Base-by-base conservation (phyloP, 2,888 invertebrate genomes). In the Cotesia congregata region DNA sequence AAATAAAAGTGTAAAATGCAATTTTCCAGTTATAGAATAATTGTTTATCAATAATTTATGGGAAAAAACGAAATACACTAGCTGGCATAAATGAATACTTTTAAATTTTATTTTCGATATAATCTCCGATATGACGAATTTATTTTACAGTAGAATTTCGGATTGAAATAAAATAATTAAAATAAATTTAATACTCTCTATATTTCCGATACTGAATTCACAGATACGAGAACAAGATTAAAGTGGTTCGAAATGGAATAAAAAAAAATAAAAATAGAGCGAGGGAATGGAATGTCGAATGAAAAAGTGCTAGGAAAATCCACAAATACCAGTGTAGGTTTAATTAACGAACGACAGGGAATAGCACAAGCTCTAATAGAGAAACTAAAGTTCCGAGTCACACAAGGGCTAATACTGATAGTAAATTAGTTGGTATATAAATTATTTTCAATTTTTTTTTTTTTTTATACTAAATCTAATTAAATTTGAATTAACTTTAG, bases 341-440 rank as follows among this genome's bases (percentile, higher is more conserved):
- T 78, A 78, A 78, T 78, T 76, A 76, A 78, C 76, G 78, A 50
- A 67, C 7, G 71, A 17, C 15, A 67, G 38, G 67, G 71, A 74
- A 67, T 6, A 50, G 30, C 38, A 60, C 59, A 50, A 67, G 59
- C 41, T 61, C 15, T 12, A 70, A 15, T 61, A 67, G 40, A 72
- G 68, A 40, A 69, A 72, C 62, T 72, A 20, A 39, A 30, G 12
- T 65, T 65, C 30, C 38, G 12, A 65, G 65, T 30, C 30, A 30
- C 30, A 65, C 12, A 65, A 5, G 30, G 38, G 65, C 65, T 65
- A 65, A 65, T 65, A 30, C 9, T 20, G 30, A 65, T 30, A 30
- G 20, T 65, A 30, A 30, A 30, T 30, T 30, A 30, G 30, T 30
- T 30, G 30, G 30, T 65, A 30, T 38, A 30, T 65, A 12, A 20